phyloP scores from a whole-genome alignment of 2,888 invertebrate genomes.

The Linyphia triangularis region DNA sequence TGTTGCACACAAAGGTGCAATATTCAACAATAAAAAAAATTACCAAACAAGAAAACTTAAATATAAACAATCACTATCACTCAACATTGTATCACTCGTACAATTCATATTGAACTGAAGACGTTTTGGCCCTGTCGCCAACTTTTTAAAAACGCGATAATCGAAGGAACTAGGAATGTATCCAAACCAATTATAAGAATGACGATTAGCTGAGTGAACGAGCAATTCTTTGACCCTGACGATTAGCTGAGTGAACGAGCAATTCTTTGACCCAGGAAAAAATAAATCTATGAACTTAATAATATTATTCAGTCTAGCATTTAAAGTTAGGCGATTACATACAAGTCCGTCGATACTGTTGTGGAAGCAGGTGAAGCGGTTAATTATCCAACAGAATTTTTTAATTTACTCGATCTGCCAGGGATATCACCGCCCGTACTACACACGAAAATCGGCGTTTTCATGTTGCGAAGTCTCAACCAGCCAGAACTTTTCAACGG shows the following conservation, averaged over 20 bases:
- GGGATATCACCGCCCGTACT: too few relatives aligned
- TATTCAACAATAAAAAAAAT: too few relatives aligned
- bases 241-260: too few relatives aligned
- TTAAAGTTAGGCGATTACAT: conserved; percentile 31
- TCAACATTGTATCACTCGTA: too few relatives aligned
- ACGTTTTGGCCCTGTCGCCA: too few relatives aligned
- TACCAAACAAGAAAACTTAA: too few relatives aligned
- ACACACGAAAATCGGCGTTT: too few relatives aligned
- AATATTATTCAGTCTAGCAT: conserved; percentile 52
- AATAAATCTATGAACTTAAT: conserved; percentile 74
- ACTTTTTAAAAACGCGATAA: too few relatives aligned
- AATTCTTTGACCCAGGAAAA: background rate
- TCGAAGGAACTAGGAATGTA: too few relatives aligned
- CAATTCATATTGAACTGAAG: too few relatives aligned
- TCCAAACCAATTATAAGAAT: conserved; percentile 46
- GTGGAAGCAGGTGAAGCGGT: conserved; percentile 20
- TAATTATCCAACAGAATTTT: conserved; percentile 52
- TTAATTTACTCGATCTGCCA: conserved; percentile 64
- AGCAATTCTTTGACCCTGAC: conserved; percentile 77
- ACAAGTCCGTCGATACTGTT: conserved; percentile 34
- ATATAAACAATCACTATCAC: too few relatives aligned
- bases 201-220: conserved; percentile 74
- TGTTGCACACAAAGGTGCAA: too few relatives aligned
- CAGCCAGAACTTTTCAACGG: conserved; percentile 77
- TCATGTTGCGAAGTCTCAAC: conserved; percentile 77